Conservation (phyloP, 92 coral and sea anemone genomes). For the Epizoanthus illoricatus region DNA sequence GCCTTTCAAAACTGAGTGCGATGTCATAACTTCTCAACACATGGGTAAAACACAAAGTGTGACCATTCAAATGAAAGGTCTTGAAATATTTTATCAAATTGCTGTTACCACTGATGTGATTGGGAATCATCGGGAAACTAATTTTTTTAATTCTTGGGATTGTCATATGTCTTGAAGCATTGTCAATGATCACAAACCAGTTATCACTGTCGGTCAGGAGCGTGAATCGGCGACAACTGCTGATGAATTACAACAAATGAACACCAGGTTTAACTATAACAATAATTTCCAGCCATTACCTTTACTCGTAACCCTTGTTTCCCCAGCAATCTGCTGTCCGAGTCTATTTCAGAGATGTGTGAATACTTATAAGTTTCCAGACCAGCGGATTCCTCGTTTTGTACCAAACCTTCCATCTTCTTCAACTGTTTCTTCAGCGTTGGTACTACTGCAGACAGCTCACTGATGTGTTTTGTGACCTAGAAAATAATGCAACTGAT, state of each 20-base stretch:
- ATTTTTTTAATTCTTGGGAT: no score
- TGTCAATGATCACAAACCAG: no score
- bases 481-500: conserved; percentile 2
- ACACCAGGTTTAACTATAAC: neutral
- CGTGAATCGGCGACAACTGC: no score
- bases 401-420: conserved; percentile 45
- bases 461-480: conserved; percentile 80
- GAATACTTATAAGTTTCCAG: conserved; percentile 75
- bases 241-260: neutral
- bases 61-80: no score
- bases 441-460: conserved; percentile 76
- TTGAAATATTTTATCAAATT: neutral
- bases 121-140: neutral
- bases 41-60: no score
- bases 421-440: conserved; percentile 68
- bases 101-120: neutral
- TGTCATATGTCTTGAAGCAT: no score
- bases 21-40: no score
- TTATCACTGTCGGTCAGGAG: no score
- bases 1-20: no score
- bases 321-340: conserved; percentile 85
- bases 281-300: conserved; percentile 35
- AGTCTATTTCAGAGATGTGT: conserved; percentile 82
- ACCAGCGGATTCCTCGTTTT: conserved; percentile 56
- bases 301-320: conserved; percentile 90